phyloP scores from a whole-genome alignment of 2,797 vertebrate genomes.

The Hoplostethus mediterraneus region DNA sequence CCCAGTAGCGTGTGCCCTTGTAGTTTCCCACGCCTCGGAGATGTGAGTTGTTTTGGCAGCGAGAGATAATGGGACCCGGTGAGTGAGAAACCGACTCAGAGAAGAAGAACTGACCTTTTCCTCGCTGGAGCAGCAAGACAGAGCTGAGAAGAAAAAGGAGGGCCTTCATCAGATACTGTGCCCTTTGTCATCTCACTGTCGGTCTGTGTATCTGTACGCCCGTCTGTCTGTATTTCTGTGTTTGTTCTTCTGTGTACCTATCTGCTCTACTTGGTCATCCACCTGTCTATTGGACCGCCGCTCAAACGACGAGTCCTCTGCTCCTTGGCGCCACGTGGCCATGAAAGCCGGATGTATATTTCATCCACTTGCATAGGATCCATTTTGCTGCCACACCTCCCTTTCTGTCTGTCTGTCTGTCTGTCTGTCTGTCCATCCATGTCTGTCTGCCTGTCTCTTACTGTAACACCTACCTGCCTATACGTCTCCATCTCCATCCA shows the following conservation, averaged over 20 bases:
- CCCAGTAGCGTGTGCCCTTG: background rate
- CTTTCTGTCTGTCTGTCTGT: slow-evolving; percentile 9
- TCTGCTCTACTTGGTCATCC: background rate
- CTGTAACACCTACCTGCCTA: background rate
- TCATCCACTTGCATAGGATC: too few relatives aligned
- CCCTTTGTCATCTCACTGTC: slow-evolving; percentile 68
- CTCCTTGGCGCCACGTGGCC: too few relatives aligned
- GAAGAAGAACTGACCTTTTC: slow-evolving; percentile 65
- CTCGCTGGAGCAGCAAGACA: slow-evolving; percentile 23
- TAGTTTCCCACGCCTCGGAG: slow-evolving; percentile 28
- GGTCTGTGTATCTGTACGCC: slow-evolving; percentile 38
- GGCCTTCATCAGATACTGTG: slow-evolving; percentile 71
- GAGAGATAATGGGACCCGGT: slow-evolving; percentile 42
- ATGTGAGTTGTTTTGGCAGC: slow-evolving; percentile 45
- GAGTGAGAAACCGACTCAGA: slow-evolving; percentile 57
- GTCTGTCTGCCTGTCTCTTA: background rate
- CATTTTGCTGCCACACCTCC: background rate
- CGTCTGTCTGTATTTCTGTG: slow-evolving; percentile 26
- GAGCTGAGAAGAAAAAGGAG: slow-evolving; percentile 39
- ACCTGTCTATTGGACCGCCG: background rate
- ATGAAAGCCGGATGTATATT: background rate
- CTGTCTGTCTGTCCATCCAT: background rate
- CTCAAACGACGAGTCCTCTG: too few relatives aligned
- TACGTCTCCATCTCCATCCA: background rate
- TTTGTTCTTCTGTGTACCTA: slow-evolving; percentile 16